These are phyloP conservation scores for Menidia menidia DNA, from an alignment of 2,797 vertebrate species.

Conservation along the genomic window DNA sequence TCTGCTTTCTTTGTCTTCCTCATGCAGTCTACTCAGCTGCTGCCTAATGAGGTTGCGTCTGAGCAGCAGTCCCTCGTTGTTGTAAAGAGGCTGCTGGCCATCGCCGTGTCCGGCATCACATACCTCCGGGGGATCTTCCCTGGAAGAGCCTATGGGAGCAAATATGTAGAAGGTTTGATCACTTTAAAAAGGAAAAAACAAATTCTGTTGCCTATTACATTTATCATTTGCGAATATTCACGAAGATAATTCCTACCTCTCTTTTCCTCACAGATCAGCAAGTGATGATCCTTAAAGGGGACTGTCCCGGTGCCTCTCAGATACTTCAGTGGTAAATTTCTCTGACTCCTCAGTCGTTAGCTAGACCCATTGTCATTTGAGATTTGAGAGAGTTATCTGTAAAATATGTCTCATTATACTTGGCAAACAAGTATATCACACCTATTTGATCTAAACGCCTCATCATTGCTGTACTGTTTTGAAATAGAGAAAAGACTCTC, in stretches of 20 bases:
- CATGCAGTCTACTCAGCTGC: constrained; percentile 77
- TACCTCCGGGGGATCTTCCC: constrained; percentile 95
- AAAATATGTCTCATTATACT: neutral
- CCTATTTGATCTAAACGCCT: too few species aligned
- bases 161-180: constrained; percentile 88
- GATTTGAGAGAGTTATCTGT: neutral
- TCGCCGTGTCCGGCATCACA: constrained; percentile 91
- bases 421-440: too few species aligned
- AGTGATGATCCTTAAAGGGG: constrained; percentile 92
- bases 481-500: neutral
- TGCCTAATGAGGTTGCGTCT: constrained; percentile 81
- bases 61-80: constrained; percentile 88
- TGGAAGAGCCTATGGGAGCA: constrained; percentile 89
- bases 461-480: neutral
- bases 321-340: constrained; percentile 89
- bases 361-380: neutral
- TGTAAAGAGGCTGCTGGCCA: constrained; percentile 91
- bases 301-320: constrained; percentile 89
- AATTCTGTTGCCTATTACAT: neutral
- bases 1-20: constrained; percentile 32
- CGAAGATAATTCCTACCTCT: constrained; percentile 2
- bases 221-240: neutral
- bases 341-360: neutral
- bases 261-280: constrained; percentile 84
- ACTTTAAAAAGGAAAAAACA: neutral